Evolutionary conservation across 2,888 invertebrate genomes (phyloP), one percentile per base, ranked within the genome.

Genomic region (Pandemis heparana): DNA sequence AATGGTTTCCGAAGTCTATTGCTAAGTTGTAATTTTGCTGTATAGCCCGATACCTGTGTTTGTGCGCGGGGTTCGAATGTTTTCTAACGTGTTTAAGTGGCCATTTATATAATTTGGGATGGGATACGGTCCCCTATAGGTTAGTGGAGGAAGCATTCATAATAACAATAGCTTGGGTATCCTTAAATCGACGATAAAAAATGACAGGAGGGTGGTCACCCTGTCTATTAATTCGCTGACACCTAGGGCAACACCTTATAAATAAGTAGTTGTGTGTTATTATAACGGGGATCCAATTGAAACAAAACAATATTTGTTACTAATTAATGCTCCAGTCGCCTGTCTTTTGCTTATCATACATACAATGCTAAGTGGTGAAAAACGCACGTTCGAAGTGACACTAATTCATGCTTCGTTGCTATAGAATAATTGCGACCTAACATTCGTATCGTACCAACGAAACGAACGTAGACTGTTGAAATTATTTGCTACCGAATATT

Each of bases 1-100:
- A 83, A 87, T 86, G 73, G 66, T 43, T 69, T 71, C 66, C 60
- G 71, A 61, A 65, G 69, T 70, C 74, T 64, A 61, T 74, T 64
- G 59, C 41, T n/a, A 23, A 65, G 60, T 60, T 61, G 72, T 72
- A 68, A 72, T 72, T 72, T 61, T 48, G 23, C 51, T 48, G n/a
- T 70, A 23, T 32, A 14, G 56, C 8, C 0, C 18, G 46, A 46
- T 66, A 67, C 59, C 53, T 56, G 63, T 23, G 12, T 70, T 70
- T 53, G 63, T 43, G 56, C 39, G 63, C n/a, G 23, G 51, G 7
- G 23, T 69, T 23, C 9, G 51, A 70, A 63, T 63, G 70, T 63
- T 70, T 70, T 63, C 63, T 63, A 63, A 70, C 43, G 70, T 63
- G 43, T 43, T 18, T 56, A 59, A 68, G 43, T 46, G 56, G 14